phyloP scores from a whole-genome alignment of 1,140 invertebrate species.

The Belonocnema kinseyi region DNA sequence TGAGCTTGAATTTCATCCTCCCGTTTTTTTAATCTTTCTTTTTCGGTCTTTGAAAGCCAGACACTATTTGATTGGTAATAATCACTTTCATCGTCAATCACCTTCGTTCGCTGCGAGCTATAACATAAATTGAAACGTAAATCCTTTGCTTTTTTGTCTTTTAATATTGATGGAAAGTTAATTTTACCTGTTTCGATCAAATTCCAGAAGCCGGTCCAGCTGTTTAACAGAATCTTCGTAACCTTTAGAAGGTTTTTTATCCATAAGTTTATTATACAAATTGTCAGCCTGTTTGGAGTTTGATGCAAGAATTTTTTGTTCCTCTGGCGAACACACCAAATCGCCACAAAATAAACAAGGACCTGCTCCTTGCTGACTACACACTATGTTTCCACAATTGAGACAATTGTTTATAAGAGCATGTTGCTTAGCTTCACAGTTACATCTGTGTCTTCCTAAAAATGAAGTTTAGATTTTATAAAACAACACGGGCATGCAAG shows the following conservation, averaged over 20 bases:
- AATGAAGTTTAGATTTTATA: constrained; percentile 33
- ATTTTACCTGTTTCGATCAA: constrained; percentile 86
- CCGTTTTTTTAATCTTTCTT: constrained; percentile 81
- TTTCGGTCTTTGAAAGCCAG: constrained; percentile 86
- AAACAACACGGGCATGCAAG: not conserved
- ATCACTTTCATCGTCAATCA: constrained; percentile 96
- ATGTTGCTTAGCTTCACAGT: constrained; percentile 95
- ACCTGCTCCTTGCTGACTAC: constrained; percentile 96
- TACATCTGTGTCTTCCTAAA: constrained; percentile 88
- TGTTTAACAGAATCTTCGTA: constrained; percentile 85
- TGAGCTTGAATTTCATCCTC: constrained; percentile 82
- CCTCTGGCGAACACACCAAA: constrained; percentile 86
- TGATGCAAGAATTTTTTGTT: constrained; percentile 81
- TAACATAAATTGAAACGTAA: constrained; percentile 41
- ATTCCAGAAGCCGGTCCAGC: constrained; percentile 90
- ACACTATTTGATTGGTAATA: constrained; percentile 90
- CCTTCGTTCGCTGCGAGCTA: constrained; percentile 87
- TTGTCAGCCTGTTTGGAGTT: constrained; percentile 83
- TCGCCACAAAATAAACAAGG: constrained; percentile 95
- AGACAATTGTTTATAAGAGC: constrained; percentile 95
- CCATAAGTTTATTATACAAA: constrained; percentile 83
- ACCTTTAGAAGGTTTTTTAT: constrained; percentile 75
- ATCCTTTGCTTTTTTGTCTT: constrained; percentile 28
- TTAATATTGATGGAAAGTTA: constrained; percentile 26
- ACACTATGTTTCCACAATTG: constrained; percentile 95